Evolutionary conservation across 2,888 invertebrate genomes (phyloP).

Genomic region (Parascotia fuliginaria): DNA sequence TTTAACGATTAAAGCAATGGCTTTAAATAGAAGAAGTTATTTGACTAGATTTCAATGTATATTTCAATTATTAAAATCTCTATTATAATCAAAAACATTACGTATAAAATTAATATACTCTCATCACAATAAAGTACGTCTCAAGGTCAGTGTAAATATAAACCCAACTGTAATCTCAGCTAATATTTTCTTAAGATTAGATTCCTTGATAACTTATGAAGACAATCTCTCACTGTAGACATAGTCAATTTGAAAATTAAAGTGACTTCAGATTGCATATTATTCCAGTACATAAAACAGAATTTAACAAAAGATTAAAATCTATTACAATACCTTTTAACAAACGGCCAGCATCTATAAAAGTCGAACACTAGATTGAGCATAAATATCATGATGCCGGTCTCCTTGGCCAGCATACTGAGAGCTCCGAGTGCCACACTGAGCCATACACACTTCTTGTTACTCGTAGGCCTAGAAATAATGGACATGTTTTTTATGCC

Average conservation of each 20-base stretch:
- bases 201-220: background rate
- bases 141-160: background rate
- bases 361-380: slow-evolving; percentile 93
- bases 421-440: slow-evolving; percentile 90
- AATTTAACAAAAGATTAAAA: slow-evolving; percentile 45
- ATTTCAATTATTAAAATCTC: too few species aligned
- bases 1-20: too few species aligned
- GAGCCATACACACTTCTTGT: slow-evolving; percentile 86
- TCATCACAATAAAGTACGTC: too few species aligned
- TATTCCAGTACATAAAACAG: slow-evolving; percentile 18
- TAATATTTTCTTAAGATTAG: background rate
- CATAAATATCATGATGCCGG: slow-evolving; percentile 91
- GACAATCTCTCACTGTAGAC: slow-evolving; percentile 7
- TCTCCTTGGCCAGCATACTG: slow-evolving; percentile 95
- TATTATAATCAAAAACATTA: too few species aligned
- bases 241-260: slow-evolving; percentile 9
- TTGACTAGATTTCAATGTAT: too few species aligned
- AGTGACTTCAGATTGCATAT: slow-evolving; percentile 6
- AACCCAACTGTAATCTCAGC: background rate
- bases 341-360: slow-evolving; percentile 90
- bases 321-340: slow-evolving; percentile 85
- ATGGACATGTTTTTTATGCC: slow-evolving; percentile 28
- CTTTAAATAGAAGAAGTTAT: too few species aligned
- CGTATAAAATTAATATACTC: too few species aligned
- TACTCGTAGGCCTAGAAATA: slow-evolving; percentile 70